Percentiles rank a stretch among this genome's conserved stretches.
These are phyloP conservation scores for Chrysaora quinquecirrha DNA, from an alignment of 30 jellyfish, hydroid and myxozoan species.

Conservation along the genomic window DNA sequence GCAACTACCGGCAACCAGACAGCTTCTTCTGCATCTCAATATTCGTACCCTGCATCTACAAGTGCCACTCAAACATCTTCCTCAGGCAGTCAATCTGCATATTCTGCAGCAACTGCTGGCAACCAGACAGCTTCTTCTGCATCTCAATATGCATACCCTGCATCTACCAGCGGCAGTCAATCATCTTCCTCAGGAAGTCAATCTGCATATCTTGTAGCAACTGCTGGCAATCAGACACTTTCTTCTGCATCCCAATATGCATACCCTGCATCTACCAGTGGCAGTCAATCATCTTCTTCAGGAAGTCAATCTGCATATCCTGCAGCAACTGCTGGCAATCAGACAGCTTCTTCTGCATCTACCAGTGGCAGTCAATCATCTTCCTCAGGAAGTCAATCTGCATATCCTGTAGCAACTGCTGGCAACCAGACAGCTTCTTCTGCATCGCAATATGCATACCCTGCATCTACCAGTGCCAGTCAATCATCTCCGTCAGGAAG, in stretches of 20 bases:
- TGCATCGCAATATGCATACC: not conserved
- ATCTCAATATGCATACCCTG: not conserved
- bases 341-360: conserved; percentile 4
- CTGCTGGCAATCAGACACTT: conserved; percentile 5
- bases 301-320: not conserved
- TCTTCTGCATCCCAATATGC: not conserved
- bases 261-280: conserved; percentile 6
- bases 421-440: not conserved
- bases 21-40: not conserved
- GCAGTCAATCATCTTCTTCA: conserved; percentile 2
- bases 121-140: conserved; percentile 1
- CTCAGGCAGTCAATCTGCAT: not conserved
- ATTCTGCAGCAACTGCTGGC: not conserved
- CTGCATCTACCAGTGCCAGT: not conserved
- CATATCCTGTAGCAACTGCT: not conserved
- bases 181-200: not conserved
- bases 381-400: not conserved
- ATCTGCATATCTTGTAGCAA: not conserved
- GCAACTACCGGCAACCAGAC: not conserved
- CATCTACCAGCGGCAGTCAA: not conserved
- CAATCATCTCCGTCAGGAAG: not conserved
- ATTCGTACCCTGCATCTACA: too few relatives aligned
- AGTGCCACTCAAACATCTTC: not conserved
- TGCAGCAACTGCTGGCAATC: not conserved
- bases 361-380: conserved; percentile 6